Evolutionary conservation across 2,888 invertebrate genomes (phyloP).

Genomic region (Hyles lineata): DNA sequence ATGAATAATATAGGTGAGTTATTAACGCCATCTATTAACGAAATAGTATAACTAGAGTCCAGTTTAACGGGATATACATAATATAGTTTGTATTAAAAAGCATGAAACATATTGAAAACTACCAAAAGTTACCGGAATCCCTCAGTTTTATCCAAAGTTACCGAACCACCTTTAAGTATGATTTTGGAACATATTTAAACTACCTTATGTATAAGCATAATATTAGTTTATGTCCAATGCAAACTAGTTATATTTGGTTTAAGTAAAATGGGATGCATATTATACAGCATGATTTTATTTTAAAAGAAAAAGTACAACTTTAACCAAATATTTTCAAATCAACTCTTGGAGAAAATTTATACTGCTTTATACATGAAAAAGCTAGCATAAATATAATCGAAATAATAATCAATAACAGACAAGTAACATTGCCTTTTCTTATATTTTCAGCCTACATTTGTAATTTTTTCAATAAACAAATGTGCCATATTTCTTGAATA

Average conservation of each 20-base stretch:
- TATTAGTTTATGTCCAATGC: not conserved
- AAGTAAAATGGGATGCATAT: not conserved
- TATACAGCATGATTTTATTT: no score
- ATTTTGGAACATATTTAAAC: not conserved
- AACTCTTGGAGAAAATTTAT: no score
- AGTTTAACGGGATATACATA: not conserved
- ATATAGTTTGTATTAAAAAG: no score
- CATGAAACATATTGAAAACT: no score
- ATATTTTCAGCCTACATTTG: not conserved
- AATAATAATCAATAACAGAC: no score
- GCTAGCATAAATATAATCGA: no score
- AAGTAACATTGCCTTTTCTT: not conserved
- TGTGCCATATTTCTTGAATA: not conserved
- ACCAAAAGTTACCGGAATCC: not conserved
- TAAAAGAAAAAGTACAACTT: no score
- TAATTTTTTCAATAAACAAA: not conserved
- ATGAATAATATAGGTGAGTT: not conserved
- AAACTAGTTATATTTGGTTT: not conserved
- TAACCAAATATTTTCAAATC: no score
- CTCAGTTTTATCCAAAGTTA: not conserved
- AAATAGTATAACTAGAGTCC: not conserved
- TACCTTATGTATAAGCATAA: not conserved
- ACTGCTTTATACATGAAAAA: no score
- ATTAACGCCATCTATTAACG: not conserved
- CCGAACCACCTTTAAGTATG: not conserved